Conservation (phyloP, 2,888 invertebrate genomes). For the Apamea epomidion region DNA sequence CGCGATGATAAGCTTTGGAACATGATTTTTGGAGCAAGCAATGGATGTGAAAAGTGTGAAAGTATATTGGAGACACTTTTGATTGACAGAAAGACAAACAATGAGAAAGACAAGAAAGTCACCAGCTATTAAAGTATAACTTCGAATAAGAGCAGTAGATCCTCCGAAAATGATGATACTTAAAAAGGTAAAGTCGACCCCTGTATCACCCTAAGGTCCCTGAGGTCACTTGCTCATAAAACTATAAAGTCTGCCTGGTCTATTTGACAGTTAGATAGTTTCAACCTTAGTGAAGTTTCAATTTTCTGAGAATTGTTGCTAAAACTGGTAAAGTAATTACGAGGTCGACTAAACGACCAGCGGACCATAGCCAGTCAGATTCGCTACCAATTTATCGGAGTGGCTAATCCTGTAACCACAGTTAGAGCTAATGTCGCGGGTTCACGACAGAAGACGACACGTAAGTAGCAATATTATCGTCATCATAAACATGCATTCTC, state of each 20-base stretch:
- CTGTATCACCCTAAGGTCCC: background rate
- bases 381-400: too few relatives aligned
- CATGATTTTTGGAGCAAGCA: background rate
- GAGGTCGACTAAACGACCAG: background rate
- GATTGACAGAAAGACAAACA: background rate
- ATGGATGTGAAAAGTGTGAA: too few relatives aligned
- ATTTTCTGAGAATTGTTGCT: background rate
- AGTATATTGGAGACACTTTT: too few relatives aligned
- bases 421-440: background rate
- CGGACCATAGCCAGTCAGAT: background rate
- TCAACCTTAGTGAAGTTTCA: background rate
- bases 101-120: too few relatives aligned
- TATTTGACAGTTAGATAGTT: background rate
- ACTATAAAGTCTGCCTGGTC: background rate
- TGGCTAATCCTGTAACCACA: background rate
- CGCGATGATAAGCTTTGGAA: background rate
- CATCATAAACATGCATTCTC: slow-evolving; percentile 4
- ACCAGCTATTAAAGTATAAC: too few relatives aligned
- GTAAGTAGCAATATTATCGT: background rate
- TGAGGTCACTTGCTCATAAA: background rate
- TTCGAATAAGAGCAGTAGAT: too few relatives aligned
- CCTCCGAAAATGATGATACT: background rate
- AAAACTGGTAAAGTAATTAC: background rate
- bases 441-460: background rate
- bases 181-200: background rate